These are phyloP conservation scores for Tillus elongatus DNA, from an alignment of 2,888 invertebrate species.

Conservation along the genomic window DNA sequence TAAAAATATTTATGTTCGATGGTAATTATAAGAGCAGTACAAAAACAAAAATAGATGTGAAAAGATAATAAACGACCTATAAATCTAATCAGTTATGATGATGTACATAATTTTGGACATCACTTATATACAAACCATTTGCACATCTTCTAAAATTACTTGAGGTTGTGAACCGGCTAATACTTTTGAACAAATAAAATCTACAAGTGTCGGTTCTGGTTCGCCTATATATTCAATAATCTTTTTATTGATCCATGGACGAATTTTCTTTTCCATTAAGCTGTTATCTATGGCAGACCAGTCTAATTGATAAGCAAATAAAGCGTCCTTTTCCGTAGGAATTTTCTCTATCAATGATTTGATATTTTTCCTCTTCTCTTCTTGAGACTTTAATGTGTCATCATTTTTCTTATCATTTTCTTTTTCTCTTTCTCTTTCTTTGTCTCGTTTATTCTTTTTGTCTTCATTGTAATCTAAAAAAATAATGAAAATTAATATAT, in stretches of 20 bases:
- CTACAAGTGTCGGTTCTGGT: slow-evolving; percentile 95
- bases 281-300: slow-evolving; percentile 68
- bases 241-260: slow-evolving; percentile 99
- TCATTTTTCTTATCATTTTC: slow-evolving; percentile 45
- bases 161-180: slow-evolving; percentile 87
- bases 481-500: background rate
- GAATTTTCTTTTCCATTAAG: slow-evolving; percentile 90
- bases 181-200: slow-evolving; percentile 98
- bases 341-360: slow-evolving; percentile 97
- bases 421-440: slow-evolving; percentile 40
- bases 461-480: slow-evolving; percentile 54
- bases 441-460: slow-evolving; percentile 43
- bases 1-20: no score
- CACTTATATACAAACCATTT: slow-evolving; percentile 65
- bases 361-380: slow-evolving; percentile 93
- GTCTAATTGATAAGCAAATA: slow-evolving; percentile 91
- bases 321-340: slow-evolving; percentile 92
- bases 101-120: background rate
- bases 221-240: slow-evolving; percentile 99
- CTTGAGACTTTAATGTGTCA: slow-evolving; percentile 62
- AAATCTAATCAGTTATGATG: no score
- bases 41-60: no score
- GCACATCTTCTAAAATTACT: slow-evolving; percentile 94
- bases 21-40: no score
- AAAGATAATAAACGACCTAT: no score